Evolutionary conservation across 2,797 vertebrate species (phyloP).

Genomic region (Sorex maritimensis): DNA sequence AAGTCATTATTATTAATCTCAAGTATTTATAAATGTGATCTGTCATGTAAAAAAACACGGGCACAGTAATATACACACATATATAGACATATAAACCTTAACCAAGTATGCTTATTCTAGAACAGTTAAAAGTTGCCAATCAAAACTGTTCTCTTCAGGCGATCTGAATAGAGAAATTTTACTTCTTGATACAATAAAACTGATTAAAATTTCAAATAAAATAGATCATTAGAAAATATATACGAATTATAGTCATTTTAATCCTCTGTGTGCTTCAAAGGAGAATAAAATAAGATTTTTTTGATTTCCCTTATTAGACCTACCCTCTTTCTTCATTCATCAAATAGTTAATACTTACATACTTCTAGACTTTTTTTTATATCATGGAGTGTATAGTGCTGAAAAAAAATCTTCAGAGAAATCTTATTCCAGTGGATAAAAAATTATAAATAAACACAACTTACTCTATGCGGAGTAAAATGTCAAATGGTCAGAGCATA

Average conservation of each 20-base stretch:
- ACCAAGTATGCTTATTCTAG: too few relatives aligned
- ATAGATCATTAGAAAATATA: too few relatives aligned
- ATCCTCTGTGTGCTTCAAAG: neutral
- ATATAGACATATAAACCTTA: too few relatives aligned
- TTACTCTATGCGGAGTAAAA: neutral
- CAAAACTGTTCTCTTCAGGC: neutral
- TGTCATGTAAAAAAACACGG: too few relatives aligned
- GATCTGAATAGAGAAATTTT: neutral
- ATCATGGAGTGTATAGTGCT: neutral
- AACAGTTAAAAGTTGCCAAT: neutral
- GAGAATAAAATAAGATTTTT: conserved; percentile 6
- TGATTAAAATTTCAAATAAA: neutral
- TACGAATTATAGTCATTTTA: conserved; percentile 40
- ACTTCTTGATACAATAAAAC: neutral
- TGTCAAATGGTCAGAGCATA: neutral
- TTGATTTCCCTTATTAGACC: neutral
- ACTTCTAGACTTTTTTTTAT: neutral
- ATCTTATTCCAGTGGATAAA: neutral
- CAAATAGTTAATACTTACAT: neutral
- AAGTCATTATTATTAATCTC: too few relatives aligned
- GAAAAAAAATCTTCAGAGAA: neutral
- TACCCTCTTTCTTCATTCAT: neutral
- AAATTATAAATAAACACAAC: neutral
- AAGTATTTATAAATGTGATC: too few relatives aligned
- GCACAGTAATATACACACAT: too few relatives aligned